These are phyloP conservation scores for Hemaris fuciformis DNA, from an alignment of 2,888 invertebrate species.

Conservation along the genomic window DNA sequence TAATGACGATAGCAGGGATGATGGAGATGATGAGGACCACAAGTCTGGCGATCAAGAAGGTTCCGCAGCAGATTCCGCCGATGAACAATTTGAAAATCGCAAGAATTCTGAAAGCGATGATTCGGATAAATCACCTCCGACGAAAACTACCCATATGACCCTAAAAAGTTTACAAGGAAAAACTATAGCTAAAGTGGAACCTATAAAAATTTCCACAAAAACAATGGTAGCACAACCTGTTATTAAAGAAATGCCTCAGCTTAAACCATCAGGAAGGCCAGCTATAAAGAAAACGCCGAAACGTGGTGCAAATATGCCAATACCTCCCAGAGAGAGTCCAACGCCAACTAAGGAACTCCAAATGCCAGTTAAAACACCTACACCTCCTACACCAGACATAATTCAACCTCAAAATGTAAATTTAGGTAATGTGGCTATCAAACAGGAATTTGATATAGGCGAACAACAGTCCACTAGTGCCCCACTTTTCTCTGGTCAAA, in stretches of 20 bases:
- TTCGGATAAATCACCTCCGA: slow-evolving; percentile 27
- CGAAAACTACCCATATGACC: neutral
- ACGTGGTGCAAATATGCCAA: slow-evolving; percentile 51
- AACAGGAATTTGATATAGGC: slow-evolving; percentile 55
- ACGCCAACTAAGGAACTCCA: slow-evolving; percentile 30
- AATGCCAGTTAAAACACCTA: slow-evolving; percentile 20
- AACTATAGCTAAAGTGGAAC: slow-evolving; percentile 41
- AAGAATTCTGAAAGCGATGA: slow-evolving; percentile 48
- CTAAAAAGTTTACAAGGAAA: slow-evolving; percentile 48
- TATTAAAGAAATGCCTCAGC: slow-evolving; percentile 35
- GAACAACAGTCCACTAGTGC: slow-evolving; percentile 39
- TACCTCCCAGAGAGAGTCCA: slow-evolving; percentile 37
- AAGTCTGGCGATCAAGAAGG: slow-evolving; percentile 40
- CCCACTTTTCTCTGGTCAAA: slow-evolving; percentile 59
- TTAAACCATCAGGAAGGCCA: slow-evolving; percentile 50
- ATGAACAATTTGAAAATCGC: slow-evolving; percentile 36
- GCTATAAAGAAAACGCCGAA: slow-evolving; percentile 72
- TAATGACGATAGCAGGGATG: slow-evolving; percentile 50
- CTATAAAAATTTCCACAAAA: slow-evolving; percentile 26
- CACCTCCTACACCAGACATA: slow-evolving; percentile 22
- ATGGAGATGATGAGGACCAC: slow-evolving; percentile 49
- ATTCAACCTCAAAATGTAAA: slow-evolving; percentile 28
- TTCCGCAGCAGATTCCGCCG: slow-evolving; percentile 39
- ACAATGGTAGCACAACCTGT: slow-evolving; percentile 27
- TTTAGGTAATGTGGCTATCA: slow-evolving; percentile 58